Percentiles rank a stretch among this genome's conserved stretches.
Conservation (phyloP, 2,797 vertebrate species). For the Orestias chungarensis region DNA sequence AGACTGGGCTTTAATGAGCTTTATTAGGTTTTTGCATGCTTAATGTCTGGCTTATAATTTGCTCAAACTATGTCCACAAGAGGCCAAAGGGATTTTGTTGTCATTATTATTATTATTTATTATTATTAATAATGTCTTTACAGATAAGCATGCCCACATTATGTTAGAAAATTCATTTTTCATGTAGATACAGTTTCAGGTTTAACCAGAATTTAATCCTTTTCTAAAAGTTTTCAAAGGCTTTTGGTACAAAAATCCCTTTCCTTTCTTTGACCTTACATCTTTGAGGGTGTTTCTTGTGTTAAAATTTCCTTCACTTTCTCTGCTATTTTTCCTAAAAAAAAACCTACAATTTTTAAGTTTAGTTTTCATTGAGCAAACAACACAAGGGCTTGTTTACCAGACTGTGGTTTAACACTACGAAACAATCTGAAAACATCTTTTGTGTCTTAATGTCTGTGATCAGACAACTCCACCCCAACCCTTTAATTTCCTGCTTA, state of each 20-base stretch:
- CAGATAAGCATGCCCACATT: not conserved
- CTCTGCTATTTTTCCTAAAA: constrained; percentile 4
- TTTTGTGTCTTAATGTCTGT: constrained; percentile 37
- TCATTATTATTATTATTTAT: too few species aligned
- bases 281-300: not conserved
- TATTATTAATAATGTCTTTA: not conserved
- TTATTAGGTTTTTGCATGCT: not conserved
- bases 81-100: constrained; percentile 3
- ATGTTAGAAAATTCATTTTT: not conserved
- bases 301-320: not conserved
- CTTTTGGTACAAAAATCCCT: not conserved
- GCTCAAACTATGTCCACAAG: not conserved
- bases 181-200: not conserved
- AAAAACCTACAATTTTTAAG: constrained; percentile 12
- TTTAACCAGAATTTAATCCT: not conserved
- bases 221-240: constrained; percentile 1
- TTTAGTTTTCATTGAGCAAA: constrained; percentile 27
- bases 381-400: constrained; percentile 30
- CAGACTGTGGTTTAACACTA: constrained; percentile 27
- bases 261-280: not conserved
- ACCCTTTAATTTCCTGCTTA: constrained; percentile 79
- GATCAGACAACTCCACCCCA: constrained; percentile 47
- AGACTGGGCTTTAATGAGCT: not conserved
- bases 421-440: constrained; percentile 51
- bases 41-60: not conserved